Conservation (phyloP, 2,113 vertebrate genomes). For the Agapornis roseicollis region DNA sequence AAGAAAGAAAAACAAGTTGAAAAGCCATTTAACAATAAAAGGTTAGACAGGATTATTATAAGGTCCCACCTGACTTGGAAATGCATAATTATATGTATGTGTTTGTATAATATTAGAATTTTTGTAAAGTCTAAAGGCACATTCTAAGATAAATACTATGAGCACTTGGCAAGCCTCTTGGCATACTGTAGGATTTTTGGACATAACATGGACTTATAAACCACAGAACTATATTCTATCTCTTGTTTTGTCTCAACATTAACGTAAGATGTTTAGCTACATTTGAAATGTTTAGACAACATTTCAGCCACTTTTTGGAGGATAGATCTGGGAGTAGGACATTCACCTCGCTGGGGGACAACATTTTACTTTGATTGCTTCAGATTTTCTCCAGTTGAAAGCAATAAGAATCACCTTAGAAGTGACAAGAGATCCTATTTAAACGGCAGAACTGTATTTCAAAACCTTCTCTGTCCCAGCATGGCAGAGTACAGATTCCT, state of each 20-base stretch:
- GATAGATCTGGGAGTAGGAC: neutral
- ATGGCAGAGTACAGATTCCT: neutral
- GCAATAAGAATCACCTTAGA: neutral
- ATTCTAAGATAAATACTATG: constrained; percentile 24
- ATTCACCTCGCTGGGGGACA: accelerated
- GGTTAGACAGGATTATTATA: neutral
- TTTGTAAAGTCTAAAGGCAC: neutral
- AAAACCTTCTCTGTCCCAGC: constrained; percentile 22
- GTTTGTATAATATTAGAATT: constrained; percentile 27
- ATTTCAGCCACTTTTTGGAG: neutral
- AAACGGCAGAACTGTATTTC: neutral
- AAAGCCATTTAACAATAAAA: constrained; percentile 1
- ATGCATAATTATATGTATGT: neutral
- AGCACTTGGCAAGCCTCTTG: constrained; percentile 34
- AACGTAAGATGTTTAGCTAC: neutral
- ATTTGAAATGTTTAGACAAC: neutral
- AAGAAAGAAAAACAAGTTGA: constrained; percentile 29
- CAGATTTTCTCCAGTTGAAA: neutral
- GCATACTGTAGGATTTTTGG: constrained; percentile 34
- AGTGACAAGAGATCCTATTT: neutral
- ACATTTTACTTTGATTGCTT: neutral
- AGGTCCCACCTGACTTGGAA: constrained; percentile 45
- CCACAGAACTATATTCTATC: constrained; percentile 12
- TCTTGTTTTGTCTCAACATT: constrained; percentile 48
- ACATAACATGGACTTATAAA: neutral